phyloP scores from a whole-genome alignment of 2,888 invertebrate genomes.

The Autographa gamma region DNA sequence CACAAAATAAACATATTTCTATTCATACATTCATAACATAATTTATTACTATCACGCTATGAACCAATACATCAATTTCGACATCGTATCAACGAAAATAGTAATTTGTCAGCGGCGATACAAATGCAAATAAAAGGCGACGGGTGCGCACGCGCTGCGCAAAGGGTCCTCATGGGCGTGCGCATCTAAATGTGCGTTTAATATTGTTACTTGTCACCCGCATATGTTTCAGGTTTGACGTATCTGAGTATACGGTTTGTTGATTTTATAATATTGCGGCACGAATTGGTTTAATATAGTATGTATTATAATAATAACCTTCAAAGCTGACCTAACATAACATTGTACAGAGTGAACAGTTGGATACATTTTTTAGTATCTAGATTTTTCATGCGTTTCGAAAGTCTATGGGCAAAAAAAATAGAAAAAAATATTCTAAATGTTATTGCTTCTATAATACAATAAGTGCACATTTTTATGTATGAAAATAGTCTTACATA shows the following conservation, averaged over 20 bases:
- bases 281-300: background rate
- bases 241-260: slow-evolving; percentile 23
- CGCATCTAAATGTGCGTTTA: slow-evolving; percentile 42
- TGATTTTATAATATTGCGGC: background rate
- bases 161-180: slow-evolving; percentile 39
- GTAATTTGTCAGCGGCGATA: slow-evolving; percentile 39
- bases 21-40: background rate
- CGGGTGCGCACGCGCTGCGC: slow-evolving; percentile 49
- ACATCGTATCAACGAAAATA: slow-evolving; percentile 26
- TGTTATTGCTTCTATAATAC: no score
- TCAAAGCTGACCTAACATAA: slow-evolving; percentile 7
- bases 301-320: slow-evolving; percentile 10
- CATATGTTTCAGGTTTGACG: slow-evolving; percentile 38
- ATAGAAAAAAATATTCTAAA: no score
- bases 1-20: background rate
- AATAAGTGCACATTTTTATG: no score
- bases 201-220: slow-evolving; percentile 47
- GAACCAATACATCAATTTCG: slow-evolving; percentile 31
- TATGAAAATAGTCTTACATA: no score
- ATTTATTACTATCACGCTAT: background rate
- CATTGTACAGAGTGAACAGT: background rate
- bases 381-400: no score
- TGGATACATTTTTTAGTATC: no score
- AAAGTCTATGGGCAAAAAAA: no score
- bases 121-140: slow-evolving; percentile 49